Conservation (phyloP, 2,797 vertebrate species). For the Darevskia nairensis region DNA sequence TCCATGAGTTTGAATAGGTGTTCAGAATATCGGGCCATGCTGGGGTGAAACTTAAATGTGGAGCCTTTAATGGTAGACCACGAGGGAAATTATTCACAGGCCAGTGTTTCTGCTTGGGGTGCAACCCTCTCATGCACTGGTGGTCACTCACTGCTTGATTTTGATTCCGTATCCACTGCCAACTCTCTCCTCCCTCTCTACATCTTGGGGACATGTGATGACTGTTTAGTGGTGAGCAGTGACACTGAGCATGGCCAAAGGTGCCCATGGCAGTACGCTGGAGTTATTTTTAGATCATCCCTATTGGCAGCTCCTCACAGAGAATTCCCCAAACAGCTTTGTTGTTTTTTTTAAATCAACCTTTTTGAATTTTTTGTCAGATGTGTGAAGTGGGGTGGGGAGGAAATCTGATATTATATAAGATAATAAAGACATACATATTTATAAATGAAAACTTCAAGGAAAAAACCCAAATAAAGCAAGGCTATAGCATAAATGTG, state of each 20-base stretch:
- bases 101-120: not conserved
- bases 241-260: not conserved
- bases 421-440: not conserved
- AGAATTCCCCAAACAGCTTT: not conserved
- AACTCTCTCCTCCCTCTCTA: not conserved
- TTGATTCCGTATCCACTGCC: not conserved
- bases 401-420: not conserved
- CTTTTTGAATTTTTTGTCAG: not conserved
- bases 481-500: not conserved
- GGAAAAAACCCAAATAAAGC: not conserved
- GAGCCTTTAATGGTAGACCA: not conserved
- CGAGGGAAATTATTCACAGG: not conserved
- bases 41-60: slow-evolving; percentile 25
- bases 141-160: not conserved
- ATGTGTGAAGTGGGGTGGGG: not conserved
- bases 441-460: not conserved
- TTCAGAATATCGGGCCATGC: not conserved
- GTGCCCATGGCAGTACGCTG: not conserved
- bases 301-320: not conserved
- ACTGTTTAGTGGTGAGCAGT: not conserved
- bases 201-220: not conserved
- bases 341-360: not conserved
- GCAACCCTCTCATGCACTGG: not conserved
- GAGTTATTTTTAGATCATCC: not conserved
- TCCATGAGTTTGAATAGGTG: not conserved